Conservation (phyloP, 1,140 invertebrate genomes). For the Triops cancriformis region DNA sequence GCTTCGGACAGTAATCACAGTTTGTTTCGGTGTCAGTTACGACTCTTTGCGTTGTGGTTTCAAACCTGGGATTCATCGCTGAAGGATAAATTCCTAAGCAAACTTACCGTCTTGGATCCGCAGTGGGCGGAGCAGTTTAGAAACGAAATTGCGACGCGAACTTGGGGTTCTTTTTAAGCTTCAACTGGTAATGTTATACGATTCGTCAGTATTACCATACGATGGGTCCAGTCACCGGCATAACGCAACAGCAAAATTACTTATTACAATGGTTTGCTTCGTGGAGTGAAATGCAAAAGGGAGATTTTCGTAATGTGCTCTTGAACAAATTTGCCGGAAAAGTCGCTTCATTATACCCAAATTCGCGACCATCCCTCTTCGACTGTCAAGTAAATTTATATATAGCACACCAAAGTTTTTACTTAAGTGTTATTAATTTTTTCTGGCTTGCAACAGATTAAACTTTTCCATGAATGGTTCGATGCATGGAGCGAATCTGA, state of each 20-base stretch:
- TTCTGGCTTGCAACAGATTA: neutral
- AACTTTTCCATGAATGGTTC: conserved; percentile 2
- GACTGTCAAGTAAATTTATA: neutral
- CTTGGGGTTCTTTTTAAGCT: neutral
- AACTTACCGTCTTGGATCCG: neutral
- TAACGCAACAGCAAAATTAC: neutral
- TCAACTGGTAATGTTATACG: neutral
- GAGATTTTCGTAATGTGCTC: neutral
- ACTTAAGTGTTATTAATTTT: neutral
- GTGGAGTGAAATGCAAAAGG: neutral
- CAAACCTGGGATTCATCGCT: conserved; percentile 6
- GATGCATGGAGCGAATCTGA: neutral
- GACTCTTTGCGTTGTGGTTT: neutral
- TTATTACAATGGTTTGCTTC: neutral
- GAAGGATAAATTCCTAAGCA: neutral
- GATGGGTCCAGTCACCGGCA: neutral
- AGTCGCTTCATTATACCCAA: neutral
- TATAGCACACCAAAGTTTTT: too few relatives aligned
- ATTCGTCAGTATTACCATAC: neutral
- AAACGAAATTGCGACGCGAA: neutral
- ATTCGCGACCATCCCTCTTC: neutral
- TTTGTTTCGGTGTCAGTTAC: neutral
- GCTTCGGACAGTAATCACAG: neutral
- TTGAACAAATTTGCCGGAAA: neutral
- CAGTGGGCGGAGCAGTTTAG: neutral